Percentiles rank a stretch among this genome's conserved stretches.
Evolutionary conservation across 1,140 invertebrate species (phyloP).

Genomic region (Schlechtendalia chinensis): DNA sequence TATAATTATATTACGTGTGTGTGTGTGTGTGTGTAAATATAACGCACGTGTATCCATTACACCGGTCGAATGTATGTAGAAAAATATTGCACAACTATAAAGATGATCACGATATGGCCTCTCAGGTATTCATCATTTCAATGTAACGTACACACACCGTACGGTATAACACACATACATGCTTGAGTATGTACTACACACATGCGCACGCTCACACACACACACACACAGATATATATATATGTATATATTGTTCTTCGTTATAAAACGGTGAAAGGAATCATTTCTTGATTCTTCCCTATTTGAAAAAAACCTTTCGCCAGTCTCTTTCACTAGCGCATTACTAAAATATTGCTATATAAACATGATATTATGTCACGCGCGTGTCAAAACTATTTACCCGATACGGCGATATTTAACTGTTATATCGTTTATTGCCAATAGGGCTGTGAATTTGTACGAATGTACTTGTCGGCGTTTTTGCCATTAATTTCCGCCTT

Average conservation of each 20-base stretch:
- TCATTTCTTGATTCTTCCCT: constrained; percentile 33
- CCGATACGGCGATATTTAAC: too few relatives aligned
- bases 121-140: constrained; percentile 28
- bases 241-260: constrained; percentile 17
- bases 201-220: not conserved
- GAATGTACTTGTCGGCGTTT: too few relatives aligned
- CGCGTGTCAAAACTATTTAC: too few relatives aligned
- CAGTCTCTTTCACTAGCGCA: constrained; percentile 8
- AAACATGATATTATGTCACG: not conserved
- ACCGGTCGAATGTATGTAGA: not conserved
- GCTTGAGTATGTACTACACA: not conserved
- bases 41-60: not conserved
- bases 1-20: not conserved
- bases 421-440: too few relatives aligned
- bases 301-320: constrained; percentile 37
- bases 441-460: too few relatives aligned
- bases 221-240: not conserved
- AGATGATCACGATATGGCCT: constrained; percentile 49
- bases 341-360: not conserved
- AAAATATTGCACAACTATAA: constrained; percentile 40
- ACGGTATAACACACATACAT: not conserved
- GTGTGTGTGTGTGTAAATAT: too few relatives aligned
- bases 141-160: not conserved
- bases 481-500: too few relatives aligned
- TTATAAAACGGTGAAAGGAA: constrained; percentile 39